Evolutionary conservation across 2,113 vertebrate genomes (phyloP), one percentile per base, ranked within the genome.

Genomic region (Paradoxurus hermaphroditus): DNA sequence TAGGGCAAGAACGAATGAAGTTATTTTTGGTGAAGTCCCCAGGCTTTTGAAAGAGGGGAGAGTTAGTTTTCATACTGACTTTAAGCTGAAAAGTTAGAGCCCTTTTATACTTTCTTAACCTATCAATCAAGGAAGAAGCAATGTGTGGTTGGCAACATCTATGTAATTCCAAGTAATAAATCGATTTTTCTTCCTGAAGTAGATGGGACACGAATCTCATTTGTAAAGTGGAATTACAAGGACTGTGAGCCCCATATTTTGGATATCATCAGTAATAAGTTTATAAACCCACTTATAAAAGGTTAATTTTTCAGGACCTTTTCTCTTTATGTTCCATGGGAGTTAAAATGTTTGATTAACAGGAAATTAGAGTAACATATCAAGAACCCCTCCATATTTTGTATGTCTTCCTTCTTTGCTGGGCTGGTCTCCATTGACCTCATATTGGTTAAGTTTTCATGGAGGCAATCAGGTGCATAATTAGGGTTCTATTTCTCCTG

Each of bases 251-350:
- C 59, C 39, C 8, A 31, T 27, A 34, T 67, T 89, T 68, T 62
- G 3, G 19, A 91, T 84, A 84, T 84, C 85, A 86, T 92, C 34
- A 73, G 18, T 82, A 83, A 31, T 92, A 92, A 87, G 31, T 84
- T 94, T 90, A 85, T 94, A 92, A 90, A 88, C 51, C 75, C 34
- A 78, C 10, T 75, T 95, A 7, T 90, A 75, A 89, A 85, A 81
- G 4, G 6, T 86, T 75, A 73, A 86, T 46, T 65, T 92, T 73
- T 79, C 13, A 46, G 67, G n/a, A 46, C 11, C 19, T 67, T 85
- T 86, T 67, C 75, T 87, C 29, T 78, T 65, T 72, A 62, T 59
- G 7, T 96, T 93, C 31, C 67, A 59, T 36, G 36, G 56, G 29
- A 94, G 73, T 18, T 82, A 34, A 75, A 82, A 68, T 67, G 56